Base-by-base conservation (phyloP, 2,113 vertebrate genomes). In the Tiliqua scincoides region DNA sequence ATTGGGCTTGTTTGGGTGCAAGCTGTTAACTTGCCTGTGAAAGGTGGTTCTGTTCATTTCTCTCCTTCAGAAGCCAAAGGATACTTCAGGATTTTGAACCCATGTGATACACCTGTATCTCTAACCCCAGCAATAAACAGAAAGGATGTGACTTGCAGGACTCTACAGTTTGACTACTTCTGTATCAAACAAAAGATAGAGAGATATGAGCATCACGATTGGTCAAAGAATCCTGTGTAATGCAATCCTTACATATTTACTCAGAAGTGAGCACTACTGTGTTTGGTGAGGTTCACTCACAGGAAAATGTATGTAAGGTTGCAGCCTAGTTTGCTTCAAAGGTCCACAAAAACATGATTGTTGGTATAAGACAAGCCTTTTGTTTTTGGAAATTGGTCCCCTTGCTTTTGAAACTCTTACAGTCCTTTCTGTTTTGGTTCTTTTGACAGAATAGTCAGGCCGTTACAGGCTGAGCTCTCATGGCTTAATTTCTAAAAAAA, bases 1-100 rank as follows among this genome's bases (percentile, higher is more conserved):
- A 77, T 87, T 71, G 15, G 17, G 37, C 57, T 79, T 85, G 78
- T 63, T 86, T 81, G 37, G 74, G 67, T 72, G 43, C 54, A 62
- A 48, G 37, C 73, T 78, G 86, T 35, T 83, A 70, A 67, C 74
- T 87, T 48, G 52, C 76, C 23, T 68, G 11, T 48, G 52, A 87
- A 87, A 79, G 14, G 6, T 62, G 15, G 57, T 25, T n/a, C 67
- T 11, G 25, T 78, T 32, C 32, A 59, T 57, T 78, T 79, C 27
- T 25, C 65, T 32, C 54, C n/a, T 52, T 74, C 30, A 74, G 37
- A 59, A 57, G 14, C 23, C 23, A 40, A 84, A 30, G 6, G 6
- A 68, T 18, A 40, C 70, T 25, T 59, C 15, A 61, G 52, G 15
- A 61, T 15, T 61, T 11, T 57, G 37, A 73, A 21, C 15, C 17